Evolutionary conservation across 1,140 invertebrate species (phyloP), one percentile per base, ranked within the genome.

Genomic region (Macrocentrus cingulum): DNA sequence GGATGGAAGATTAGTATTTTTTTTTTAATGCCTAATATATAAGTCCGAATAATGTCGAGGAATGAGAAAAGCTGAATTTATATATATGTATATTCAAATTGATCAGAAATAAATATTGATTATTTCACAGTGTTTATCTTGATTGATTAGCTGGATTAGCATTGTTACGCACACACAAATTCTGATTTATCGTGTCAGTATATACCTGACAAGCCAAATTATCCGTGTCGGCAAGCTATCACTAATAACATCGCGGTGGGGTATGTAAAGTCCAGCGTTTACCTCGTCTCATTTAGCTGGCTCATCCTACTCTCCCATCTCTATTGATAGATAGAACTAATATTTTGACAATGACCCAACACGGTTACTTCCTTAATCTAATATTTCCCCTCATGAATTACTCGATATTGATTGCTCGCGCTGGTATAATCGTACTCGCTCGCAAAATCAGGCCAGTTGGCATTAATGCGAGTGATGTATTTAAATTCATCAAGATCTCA

Each of bases 301-400:
- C n/a, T n/a, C n/a, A n/a, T n/a, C n/a, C n/a, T n/a, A n/a, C n/a
- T n/a, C n/a, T 37, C 29, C 19, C 45, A 8, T 11, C 8, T 23
- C 19, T 32, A 61, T 53, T 34, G 20, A 34, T 46, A 45, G 41
- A 44, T 19, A 25, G 8, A 34, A 34, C 42, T 61, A 61, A 61
- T 61, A 61, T 61, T 61, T 61, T 41, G 53, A 61, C 54, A 56
- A 61, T 61, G 16, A 23, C 16, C 36, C 6, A 25, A 18, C 15
- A 19, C 4, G 22, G 15, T 37, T 15, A 34, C 13, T 3, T 19
- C 9, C 25, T 29, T 29, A 29, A 29, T 29, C 25, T 29, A 29
- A 29, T 29, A 29, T 29, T 29, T 4, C n/a, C 15, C 15, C 36
- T 4, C 36, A 39, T 39, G 13, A 39, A 39, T 3, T 3, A 4